These are phyloP conservation scores for Drosophila stalkeri DNA, from an alignment of 2,888 invertebrate genomes.

Conservation along the genomic window DNA sequence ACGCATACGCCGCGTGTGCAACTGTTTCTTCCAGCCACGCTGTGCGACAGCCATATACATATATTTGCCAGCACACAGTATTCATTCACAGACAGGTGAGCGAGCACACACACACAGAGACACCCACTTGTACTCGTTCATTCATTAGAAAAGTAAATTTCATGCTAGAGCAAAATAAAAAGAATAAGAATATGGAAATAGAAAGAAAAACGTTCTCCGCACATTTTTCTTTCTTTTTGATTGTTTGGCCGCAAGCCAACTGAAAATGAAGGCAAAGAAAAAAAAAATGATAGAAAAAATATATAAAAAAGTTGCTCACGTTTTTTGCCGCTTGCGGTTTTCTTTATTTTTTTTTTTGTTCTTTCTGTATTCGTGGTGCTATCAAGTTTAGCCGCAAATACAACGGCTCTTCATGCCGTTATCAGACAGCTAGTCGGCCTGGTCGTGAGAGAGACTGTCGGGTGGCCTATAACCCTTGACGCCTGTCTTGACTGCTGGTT, in stretches of 20 bases:
- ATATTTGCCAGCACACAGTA: constrained; percentile 35
- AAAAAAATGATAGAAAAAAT: constrained; percentile 12
- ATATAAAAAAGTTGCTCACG: constrained; percentile 50
- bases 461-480: constrained; percentile 15
- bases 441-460: not conserved
- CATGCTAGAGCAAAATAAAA: constrained; percentile 19
- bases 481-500: constrained; percentile 17
- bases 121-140: constrained; percentile 33
- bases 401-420: constrained; percentile 37
- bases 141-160: constrained; percentile 74
- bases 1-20: constrained; percentile 64
- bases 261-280: constrained; percentile 26
- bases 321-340: constrained; percentile 37
- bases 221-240: constrained; percentile 15
- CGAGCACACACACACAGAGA: constrained; percentile 14
- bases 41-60: constrained; percentile 47
- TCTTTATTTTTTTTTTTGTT: constrained; percentile 3
- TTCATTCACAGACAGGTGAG: constrained; percentile 57
- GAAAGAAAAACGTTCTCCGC: constrained; percentile 29
- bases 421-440: constrained; percentile 35
- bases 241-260: constrained; percentile 64
- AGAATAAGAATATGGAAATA: constrained; percentile 14
- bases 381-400: constrained; percentile 38
- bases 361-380: constrained; percentile 17
- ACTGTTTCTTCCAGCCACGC: constrained; percentile 35